Conservation (phyloP, 1,140 invertebrate species). For the Pseudomyrmex pallidus region DNA sequence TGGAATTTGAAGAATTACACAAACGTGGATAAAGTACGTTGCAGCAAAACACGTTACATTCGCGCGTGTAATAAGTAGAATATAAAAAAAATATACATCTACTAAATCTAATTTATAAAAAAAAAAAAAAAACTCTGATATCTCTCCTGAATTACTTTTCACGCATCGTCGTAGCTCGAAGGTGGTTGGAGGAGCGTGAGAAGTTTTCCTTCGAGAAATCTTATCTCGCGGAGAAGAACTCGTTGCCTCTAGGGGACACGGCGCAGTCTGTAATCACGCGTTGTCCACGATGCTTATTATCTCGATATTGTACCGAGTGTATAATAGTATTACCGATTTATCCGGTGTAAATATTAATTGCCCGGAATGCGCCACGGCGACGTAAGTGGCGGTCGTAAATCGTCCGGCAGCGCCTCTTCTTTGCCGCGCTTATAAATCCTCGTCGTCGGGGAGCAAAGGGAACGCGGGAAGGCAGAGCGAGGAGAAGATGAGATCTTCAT, state of each 20-base stretch:
- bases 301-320: conserved; percentile 68
- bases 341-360: conserved; percentile 72
- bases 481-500: conserved; percentile 37
- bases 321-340: conserved; percentile 71
- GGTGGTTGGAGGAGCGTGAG: conserved; percentile 40
- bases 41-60: no score
- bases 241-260: conserved; percentile 55
- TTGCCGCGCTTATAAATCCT: conserved; percentile 65
- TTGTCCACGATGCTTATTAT: conserved; percentile 66
- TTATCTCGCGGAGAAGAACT: conserved; percentile 56
- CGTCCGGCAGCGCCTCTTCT: conserved; percentile 40
- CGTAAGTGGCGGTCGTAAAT: conserved; percentile 68
- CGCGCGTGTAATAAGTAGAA: no score
- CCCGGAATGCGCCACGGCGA: conserved; percentile 57
- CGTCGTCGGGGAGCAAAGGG: conserved; percentile 8
- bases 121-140: no score
- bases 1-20: conserved; percentile 3
- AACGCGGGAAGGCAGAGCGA: not conserved
- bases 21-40: not conserved
- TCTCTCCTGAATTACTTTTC: not conserved
- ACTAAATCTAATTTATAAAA: not conserved
- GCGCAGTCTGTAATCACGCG: conserved; percentile 64
- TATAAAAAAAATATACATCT: not conserved
- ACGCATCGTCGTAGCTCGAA: conserved; percentile 10
- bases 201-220: conserved; percentile 56